Evolutionary conservation across 2,888 invertebrate genomes (phyloP).

Genomic region (Oligia fasciuncula): DNA sequence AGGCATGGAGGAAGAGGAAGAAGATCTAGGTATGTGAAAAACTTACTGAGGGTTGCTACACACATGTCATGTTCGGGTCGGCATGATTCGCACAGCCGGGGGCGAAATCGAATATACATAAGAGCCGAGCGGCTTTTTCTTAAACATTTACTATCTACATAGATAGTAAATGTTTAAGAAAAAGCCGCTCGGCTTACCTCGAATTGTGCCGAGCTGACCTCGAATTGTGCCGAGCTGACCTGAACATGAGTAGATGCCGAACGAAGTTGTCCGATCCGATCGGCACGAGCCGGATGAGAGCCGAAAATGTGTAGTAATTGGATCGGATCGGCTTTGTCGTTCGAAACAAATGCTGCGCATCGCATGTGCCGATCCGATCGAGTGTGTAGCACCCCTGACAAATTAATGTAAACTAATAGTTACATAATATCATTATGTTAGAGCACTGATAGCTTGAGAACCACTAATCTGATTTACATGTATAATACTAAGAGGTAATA

Average conservation of each 20-base stretch:
- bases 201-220: neutral
- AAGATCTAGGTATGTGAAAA: constrained; percentile 77
- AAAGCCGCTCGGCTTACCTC: neutral
- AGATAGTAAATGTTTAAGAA: no score
- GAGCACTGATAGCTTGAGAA: neutral
- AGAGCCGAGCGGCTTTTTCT: no score
- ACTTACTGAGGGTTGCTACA: neutral
- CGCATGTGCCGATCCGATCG: neutral
- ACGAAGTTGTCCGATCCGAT: neutral
- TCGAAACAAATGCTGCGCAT: neutral
- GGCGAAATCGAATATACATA: neutral
- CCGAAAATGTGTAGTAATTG: neutral
- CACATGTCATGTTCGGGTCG: neutral
- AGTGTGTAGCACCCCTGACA: neutral
- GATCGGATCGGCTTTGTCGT: neutral
- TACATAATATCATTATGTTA: neutral
- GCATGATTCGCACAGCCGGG: no score
- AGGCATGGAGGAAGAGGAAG: constrained; percentile 78
- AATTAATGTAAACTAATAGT: neutral
- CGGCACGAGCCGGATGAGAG: neutral
- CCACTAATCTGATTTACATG: neutral
- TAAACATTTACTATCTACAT: no score
- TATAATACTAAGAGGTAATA: neutral
- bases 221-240: neutral
- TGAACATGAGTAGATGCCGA: neutral